These are phyloP conservation scores for Camponotus floridanus DNA, from an alignment of 1,140 invertebrate genomes.

Conservation along the genomic window DNA sequence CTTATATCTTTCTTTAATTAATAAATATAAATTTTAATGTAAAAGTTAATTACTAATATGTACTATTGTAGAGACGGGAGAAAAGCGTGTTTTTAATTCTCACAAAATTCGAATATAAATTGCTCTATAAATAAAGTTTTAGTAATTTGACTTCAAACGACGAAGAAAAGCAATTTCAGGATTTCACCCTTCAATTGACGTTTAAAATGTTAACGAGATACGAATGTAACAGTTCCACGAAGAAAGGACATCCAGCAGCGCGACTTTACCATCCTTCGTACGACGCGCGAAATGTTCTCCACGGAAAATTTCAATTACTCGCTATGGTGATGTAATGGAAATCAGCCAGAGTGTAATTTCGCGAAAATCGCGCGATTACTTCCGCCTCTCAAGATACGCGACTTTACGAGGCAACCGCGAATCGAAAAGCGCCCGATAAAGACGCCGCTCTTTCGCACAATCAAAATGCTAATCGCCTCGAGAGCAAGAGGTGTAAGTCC, in stretches of 20 bases:
- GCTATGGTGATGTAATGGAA: constrained; percentile 56
- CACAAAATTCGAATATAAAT: constrained; percentile 52
- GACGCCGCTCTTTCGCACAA: constrained; percentile 67
- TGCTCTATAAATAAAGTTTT: constrained; percentile 53
- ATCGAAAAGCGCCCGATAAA: constrained; percentile 33
- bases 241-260: constrained; percentile 27
- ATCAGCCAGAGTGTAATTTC: constrained; percentile 47
- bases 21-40: constrained; percentile 35
- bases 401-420: constrained; percentile 37
- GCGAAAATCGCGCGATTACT: constrained; percentile 50
- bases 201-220: constrained; percentile 52
- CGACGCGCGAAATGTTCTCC: background rate
- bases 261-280: constrained; percentile 1
- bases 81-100: background rate
- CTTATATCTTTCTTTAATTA: background rate
- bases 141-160: constrained; percentile 33
- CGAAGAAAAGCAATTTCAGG: constrained; percentile 39
- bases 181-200: constrained; percentile 56
- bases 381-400: constrained; percentile 13
- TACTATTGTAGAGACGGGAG: background rate
- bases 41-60: constrained; percentile 10
- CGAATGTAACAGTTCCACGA: constrained; percentile 29
- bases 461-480: constrained; percentile 84
- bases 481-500: constrained; percentile 83
- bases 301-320: constrained; percentile 55